Evolutionary conservation across 1,140 invertebrate species (phyloP).

Genomic region (Agraylea sexmaculata): DNA sequence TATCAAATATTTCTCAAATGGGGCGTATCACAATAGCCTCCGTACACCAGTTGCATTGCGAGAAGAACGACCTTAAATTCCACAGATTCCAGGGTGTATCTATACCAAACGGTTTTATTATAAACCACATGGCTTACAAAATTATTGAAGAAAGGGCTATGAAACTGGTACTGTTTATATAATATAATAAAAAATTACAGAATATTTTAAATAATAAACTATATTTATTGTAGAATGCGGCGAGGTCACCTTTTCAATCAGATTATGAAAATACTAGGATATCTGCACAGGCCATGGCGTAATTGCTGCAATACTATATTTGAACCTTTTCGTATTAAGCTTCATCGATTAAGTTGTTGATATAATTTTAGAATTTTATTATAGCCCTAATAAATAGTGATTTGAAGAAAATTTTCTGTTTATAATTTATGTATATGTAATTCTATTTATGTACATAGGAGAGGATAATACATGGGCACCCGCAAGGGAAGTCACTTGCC

Average conservation of each 20-base stretch:
- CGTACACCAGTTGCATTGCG: conserved; percentile 54
- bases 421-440: conserved; percentile 5
- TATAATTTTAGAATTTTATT: too few species aligned
- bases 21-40: conserved; percentile 62
- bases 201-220: not conserved
- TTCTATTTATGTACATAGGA: too few species aligned
- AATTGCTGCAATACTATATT: not conserved
- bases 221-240: conserved; percentile 33
- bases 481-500: too few species aligned
- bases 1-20: conserved; percentile 61
- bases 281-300: conserved; percentile 10
- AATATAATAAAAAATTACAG: conserved; percentile 5
- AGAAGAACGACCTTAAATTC: conserved; percentile 42
- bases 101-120: conserved; percentile 58
- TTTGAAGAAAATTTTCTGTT: too few species aligned
- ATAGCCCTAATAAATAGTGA: too few species aligned
- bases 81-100: conserved; percentile 85
- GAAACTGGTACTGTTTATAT: conserved; percentile 47
- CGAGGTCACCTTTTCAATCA: conserved; percentile 33
- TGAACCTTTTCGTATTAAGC: not conserved
- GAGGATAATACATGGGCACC: too few species aligned
- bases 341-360: conserved; percentile 1
- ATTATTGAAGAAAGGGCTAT: conserved; percentile 62
- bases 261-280: conserved; percentile 11
- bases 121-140: conserved; percentile 74